Evolutionary conservation across 2,888 invertebrate species (phyloP).

Genomic region (Sminthurides aquaticus): DNA sequence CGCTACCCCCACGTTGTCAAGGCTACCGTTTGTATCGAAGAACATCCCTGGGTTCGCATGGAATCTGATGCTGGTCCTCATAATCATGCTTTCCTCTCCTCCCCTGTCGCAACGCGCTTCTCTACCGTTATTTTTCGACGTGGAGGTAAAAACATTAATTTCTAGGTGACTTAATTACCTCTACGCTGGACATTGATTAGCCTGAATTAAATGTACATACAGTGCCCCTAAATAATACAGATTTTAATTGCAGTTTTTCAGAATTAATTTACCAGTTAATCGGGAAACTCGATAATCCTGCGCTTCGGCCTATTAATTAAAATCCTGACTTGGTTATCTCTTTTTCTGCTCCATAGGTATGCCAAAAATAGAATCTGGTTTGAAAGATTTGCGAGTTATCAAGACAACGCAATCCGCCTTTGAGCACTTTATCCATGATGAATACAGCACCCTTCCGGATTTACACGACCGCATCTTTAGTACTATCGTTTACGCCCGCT

Average conservation of each 20-base stretch:
- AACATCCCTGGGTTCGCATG: slow-evolving; percentile 70
- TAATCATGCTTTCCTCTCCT: slow-evolving; percentile 69
- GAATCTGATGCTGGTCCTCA: slow-evolving; percentile 54
- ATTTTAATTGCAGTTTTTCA: too few species aligned
- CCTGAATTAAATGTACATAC: too few species aligned
- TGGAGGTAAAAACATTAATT: slow-evolving; percentile 53
- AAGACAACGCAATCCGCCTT: slow-evolving; percentile 77
- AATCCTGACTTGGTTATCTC: not conserved
- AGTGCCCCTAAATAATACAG: too few species aligned
- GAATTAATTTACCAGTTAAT: too few species aligned
- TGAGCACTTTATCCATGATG: slow-evolving; percentile 69
- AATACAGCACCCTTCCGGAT: slow-evolving; percentile 67
- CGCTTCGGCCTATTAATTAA: too few species aligned
- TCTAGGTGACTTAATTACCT: too few species aligned
- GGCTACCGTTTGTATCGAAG: slow-evolving; percentile 61
- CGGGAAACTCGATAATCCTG: too few species aligned
- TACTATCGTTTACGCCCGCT: slow-evolving; percentile 65
- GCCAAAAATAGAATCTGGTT: slow-evolving; percentile 59
- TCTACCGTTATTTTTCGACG: slow-evolving; percentile 61
- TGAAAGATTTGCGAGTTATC: slow-evolving; percentile 62
- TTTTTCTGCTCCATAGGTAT: slow-evolving; percentile 47
- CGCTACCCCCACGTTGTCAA: slow-evolving; percentile 68
- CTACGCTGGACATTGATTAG: too few species aligned
- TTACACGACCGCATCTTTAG: slow-evolving; percentile 69
- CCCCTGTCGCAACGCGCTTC: slow-evolving; percentile 60